phyloP scores from a whole-genome alignment of 2,113 vertebrate species.

The Mobula hypostoma region DNA sequence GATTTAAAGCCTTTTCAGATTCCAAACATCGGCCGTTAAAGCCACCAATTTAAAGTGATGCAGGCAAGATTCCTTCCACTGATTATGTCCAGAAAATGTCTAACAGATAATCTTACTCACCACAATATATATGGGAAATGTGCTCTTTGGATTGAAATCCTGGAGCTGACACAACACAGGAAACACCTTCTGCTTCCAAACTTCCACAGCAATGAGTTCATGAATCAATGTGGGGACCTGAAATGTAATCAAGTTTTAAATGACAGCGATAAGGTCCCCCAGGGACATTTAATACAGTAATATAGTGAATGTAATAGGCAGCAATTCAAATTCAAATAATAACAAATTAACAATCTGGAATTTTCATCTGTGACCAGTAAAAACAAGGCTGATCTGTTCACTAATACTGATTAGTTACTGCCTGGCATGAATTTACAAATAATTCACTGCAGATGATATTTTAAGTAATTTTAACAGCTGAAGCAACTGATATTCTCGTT shows the following conservation, averaged over 20 bases:
- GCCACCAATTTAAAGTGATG: not conserved
- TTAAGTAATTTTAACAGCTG: not conserved
- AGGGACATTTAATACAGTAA: not conserved
- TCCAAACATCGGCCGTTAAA: not conserved
- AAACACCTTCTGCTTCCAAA: conserved; percentile 91
- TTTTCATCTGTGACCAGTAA: not conserved
- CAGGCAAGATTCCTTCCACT: not conserved
- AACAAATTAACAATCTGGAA: not conserved
- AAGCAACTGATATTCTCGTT: not conserved
- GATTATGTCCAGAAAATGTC: not conserved
- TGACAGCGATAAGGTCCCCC: not conserved
- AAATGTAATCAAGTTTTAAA: conserved; percentile 37
- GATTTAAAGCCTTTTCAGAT: too few relatives aligned
- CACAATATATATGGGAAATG: conserved; percentile 86
- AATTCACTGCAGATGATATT: not conserved
- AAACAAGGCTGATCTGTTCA: not conserved
- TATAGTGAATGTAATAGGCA: not conserved
- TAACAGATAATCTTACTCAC: conserved; percentile 60
- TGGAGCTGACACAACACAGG: conserved; percentile 75
- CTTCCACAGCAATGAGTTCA: conserved; percentile 77
- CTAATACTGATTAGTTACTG: not conserved
- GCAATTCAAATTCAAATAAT: conserved; percentile 19
- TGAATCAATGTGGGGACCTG: conserved; percentile 75
- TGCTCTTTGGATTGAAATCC: conserved; percentile 80
- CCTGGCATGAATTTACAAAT: not conserved